These are phyloP conservation scores for Odontophorus gujanensis DNA, from an alignment of 2,113 vertebrate species.

Conservation along the genomic window DNA sequence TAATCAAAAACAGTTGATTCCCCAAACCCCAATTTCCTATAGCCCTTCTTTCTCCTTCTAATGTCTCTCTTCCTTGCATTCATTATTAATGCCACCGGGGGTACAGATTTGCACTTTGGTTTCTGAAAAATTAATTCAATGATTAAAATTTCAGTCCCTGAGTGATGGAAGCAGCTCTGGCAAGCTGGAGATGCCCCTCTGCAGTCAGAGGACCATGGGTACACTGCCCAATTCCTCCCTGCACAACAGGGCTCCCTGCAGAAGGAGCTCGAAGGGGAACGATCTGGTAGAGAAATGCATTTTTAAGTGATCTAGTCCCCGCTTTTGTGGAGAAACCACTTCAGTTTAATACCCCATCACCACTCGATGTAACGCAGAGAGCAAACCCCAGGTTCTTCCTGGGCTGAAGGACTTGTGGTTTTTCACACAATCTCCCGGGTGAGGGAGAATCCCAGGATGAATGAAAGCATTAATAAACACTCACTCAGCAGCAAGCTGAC, in stretches of 20 bases:
- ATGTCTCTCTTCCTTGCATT: constrained; percentile 60
- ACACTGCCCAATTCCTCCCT: not conserved
- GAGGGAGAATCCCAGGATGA: not conserved
- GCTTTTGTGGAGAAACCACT: not conserved
- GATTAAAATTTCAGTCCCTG: constrained; percentile 78
- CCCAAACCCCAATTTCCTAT: constrained; percentile 36
- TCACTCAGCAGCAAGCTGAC: not conserved
- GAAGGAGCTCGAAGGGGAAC: not conserved
- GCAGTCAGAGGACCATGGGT: constrained; percentile 37
- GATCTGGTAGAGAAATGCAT: not conserved
- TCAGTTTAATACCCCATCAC: not conserved
- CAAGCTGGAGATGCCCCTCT: constrained; percentile 52
- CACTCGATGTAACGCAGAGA: not conserved
- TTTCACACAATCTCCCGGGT: not conserved
- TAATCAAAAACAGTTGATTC: not conserved
- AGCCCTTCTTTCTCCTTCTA: constrained; percentile 24
- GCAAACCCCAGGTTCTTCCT: not conserved
- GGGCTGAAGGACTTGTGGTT: not conserved
- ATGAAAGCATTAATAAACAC: not conserved
- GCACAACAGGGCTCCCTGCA: not conserved
- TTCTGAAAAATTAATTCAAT: constrained; percentile 77
- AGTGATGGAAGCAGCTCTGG: constrained; percentile 50
- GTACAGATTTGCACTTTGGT: constrained; percentile 67
- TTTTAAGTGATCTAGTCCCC: not conserved
- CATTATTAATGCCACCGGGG: constrained; percentile 65